Conservation (phyloP, 2,113 vertebrate genomes). For the Falcunculus frontatus region DNA sequence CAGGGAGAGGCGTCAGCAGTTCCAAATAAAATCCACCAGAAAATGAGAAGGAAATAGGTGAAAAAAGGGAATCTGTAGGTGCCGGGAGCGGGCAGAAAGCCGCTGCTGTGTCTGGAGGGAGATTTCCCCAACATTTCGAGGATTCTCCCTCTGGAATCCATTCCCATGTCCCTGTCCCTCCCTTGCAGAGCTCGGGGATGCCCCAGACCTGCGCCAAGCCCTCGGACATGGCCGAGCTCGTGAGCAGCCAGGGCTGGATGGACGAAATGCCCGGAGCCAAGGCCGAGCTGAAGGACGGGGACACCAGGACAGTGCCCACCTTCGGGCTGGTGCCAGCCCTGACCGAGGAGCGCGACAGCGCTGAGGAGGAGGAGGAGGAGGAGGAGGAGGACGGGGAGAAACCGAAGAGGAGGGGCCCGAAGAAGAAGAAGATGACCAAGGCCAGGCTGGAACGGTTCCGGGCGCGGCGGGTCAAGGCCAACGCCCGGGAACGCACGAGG, state of each 20-base stretch:
- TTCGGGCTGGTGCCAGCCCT: conserved; percentile 74
- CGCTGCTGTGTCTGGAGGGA: rapidly evolving
- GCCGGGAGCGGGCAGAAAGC: rapidly evolving
- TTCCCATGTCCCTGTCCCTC: not conserved
- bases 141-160: rapidly evolving
- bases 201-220: conserved; percentile 77
- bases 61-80: rapidly evolving
- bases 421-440: conserved; percentile 99
- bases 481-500: conserved; percentile 88
- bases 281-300: conserved; percentile 79
- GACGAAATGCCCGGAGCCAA: conserved; percentile 77
- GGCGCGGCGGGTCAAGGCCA: conserved; percentile 88
- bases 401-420: conserved; percentile 92
- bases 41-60: not conserved
- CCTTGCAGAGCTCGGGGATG: conserved; percentile 79
- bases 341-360: conserved; percentile 76
- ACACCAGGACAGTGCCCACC: conserved; percentile 58
- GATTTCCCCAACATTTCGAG: rapidly evolving
- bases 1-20: not conserved
- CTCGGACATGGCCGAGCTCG: conserved; percentile 80
- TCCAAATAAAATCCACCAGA: rapidly evolving
- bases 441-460: conserved; percentile 89
- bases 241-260: conserved; percentile 81
- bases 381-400: conserved; percentile 73
- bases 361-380: conserved; percentile 69